These are phyloP conservation scores for Aproaerema taeniolella DNA, from an alignment of 2,888 invertebrate genomes.

Conservation along the genomic window DNA sequence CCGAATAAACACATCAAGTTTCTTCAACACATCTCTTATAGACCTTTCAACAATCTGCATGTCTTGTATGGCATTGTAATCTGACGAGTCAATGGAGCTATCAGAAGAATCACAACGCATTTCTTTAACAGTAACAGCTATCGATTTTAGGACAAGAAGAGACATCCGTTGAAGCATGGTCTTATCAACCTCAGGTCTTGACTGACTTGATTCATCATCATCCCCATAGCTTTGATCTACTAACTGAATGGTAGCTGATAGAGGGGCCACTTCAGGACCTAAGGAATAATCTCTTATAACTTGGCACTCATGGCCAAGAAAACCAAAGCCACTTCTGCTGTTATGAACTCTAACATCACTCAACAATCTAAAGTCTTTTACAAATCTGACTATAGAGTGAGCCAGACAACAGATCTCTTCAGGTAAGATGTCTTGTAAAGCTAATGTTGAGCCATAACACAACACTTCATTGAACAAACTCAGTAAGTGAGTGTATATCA, in stretches of 20 bases:
- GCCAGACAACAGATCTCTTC: slow-evolving; percentile 93
- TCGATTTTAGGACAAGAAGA: slow-evolving; percentile 90
- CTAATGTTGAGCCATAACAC: slow-evolving; percentile 93
- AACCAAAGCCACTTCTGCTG: slow-evolving; percentile 64
- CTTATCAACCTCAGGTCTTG: slow-evolving; percentile 80
- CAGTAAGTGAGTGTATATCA: slow-evolving; percentile 90
- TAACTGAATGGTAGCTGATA: slow-evolving; percentile 57
- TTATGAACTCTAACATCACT: slow-evolving; percentile 71
- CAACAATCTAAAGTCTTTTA: slow-evolving; percentile 88
- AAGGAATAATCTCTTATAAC: slow-evolving; percentile 54
- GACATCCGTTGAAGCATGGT: slow-evolving; percentile 91
- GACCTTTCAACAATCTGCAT: slow-evolving; percentile 93
- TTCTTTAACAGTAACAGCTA: slow-evolving; percentile 93
- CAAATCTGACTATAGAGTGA: slow-evolving; percentile 89
- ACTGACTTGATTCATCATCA: slow-evolving; percentile 49
- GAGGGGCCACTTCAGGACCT: slow-evolving; percentile 47
- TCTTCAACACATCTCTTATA: slow-evolving; percentile 88
- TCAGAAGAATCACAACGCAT: slow-evolving; percentile 92
- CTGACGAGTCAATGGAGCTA: slow-evolving; percentile 89
- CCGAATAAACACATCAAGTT: slow-evolving; percentile 89
- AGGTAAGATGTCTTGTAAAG: slow-evolving; percentile 90
- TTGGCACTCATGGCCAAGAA: slow-evolving; percentile 61
- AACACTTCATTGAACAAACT: slow-evolving; percentile 93
- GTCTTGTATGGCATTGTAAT: slow-evolving; percentile 91
- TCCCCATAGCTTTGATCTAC: slow-evolving; percentile 69